Conservation (phyloP, 2,888 invertebrate species). For the Embidobia sp. region DNA sequence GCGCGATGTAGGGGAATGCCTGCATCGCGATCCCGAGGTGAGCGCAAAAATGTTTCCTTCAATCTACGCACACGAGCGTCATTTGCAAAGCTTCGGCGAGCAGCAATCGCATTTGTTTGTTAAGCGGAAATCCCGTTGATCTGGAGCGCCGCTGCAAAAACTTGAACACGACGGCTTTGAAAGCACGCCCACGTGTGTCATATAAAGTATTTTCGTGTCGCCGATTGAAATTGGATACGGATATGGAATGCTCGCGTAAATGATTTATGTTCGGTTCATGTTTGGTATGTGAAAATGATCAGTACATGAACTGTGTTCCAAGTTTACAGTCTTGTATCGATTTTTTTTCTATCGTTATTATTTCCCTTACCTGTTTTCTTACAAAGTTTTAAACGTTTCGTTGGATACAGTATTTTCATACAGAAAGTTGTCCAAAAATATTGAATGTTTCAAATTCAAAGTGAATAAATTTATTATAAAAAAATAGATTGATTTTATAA, state of each 20-base stretch:
- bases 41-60: constrained; percentile 28
- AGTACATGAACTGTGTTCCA: too few relatives aligned
- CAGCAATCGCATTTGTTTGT: constrained; percentile 59
- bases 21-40: neutral
- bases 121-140: constrained; percentile 52
- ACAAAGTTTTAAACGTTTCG: too few relatives aligned
- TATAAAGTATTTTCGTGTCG: constrained; percentile 26
- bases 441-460: too few relatives aligned
- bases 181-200: constrained; percentile 30
- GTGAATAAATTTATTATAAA: too few relatives aligned
- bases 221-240: constrained; percentile 14
- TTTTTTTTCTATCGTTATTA: too few relatives aligned
- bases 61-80: constrained; percentile 22
- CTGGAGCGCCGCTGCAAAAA: constrained; percentile 29
- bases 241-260: constrained; percentile 1
- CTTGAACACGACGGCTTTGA: constrained; percentile 33
- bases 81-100: constrained; percentile 49
- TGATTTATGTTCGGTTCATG: neutral
- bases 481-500: too few relatives aligned
- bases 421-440: too few relatives aligned
- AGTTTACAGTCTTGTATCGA: too few relatives aligned
- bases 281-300: neutral
- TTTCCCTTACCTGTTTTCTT: too few relatives aligned
- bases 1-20: neutral
- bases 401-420: too few relatives aligned